Percentiles rank a stretch among this genome's conserved stretches.
These are phyloP conservation scores for Sorex fumeus DNA, from an alignment of 2,113 vertebrate species.

Conservation along the genomic window DNA sequence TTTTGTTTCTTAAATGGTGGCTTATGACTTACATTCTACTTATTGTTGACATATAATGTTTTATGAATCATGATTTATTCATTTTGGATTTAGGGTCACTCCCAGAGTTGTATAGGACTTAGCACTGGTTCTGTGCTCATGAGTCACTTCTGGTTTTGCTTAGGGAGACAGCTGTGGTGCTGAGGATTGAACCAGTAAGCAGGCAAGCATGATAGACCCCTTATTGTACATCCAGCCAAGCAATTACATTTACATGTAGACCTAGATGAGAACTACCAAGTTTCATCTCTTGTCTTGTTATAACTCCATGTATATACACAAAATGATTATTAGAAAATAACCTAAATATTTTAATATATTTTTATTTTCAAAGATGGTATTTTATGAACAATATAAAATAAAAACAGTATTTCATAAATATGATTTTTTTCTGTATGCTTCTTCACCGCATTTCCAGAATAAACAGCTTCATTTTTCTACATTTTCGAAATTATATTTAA, in stretches of 20 bases:
- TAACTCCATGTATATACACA: neutral
- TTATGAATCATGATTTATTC: neutral
- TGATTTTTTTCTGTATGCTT: neutral
- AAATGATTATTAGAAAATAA: neutral
- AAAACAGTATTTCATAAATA: conserved; percentile 13
- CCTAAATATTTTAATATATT: neutral
- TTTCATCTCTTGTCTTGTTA: neutral
- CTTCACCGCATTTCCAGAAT: neutral
- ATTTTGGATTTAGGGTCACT: too few relatives aligned
- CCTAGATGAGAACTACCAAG: accelerated
- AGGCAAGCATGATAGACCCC: too few relatives aligned
- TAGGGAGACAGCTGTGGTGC: too few relatives aligned
- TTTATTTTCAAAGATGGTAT: neutral
- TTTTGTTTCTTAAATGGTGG: too few relatives aligned
- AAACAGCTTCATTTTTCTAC: neutral
- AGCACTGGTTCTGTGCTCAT: neutral
- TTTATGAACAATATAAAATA: neutral
- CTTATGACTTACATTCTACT: neutral
- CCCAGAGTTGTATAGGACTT: too few relatives aligned
- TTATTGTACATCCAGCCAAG: too few relatives aligned
- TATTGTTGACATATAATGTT: neutral
- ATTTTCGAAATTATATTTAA: conserved; percentile 14
- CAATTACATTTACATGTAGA: neutral
- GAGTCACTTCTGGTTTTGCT: neutral
- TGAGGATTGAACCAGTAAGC: too few relatives aligned